A percentile compares a stretch with the other conserved stretches of the same genome.
phyloP scores from a whole-genome alignment of 2,888 invertebrate species.

The Leucoma salicis region DNA sequence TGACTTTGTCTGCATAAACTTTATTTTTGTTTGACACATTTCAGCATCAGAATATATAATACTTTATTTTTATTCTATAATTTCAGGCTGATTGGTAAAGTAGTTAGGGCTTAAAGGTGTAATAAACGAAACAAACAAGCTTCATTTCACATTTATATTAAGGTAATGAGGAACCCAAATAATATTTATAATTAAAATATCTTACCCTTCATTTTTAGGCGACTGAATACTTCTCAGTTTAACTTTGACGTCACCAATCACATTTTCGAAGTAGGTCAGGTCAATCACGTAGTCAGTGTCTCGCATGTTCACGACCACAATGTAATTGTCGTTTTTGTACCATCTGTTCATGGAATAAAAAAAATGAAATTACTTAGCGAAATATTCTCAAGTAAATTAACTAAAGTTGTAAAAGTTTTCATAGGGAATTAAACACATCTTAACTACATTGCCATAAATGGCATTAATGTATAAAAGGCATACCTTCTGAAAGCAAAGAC shows the following conservation, averaged over 20 bases:
- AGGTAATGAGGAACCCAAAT: no score
- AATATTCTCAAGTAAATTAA: no score
- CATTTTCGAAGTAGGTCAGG: constrained; percentile 64
- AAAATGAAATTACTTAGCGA: background rate
- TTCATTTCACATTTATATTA: no score
- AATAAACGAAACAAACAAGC: background rate
- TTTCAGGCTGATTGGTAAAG: no score
- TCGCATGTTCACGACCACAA: constrained; percentile 80
- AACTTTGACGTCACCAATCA: constrained; percentile 67
- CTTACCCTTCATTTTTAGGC: constrained; percentile 55
- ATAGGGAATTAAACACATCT: no score
- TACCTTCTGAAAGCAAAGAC: constrained; percentile 82
- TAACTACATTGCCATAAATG: no score
- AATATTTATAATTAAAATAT: constrained; percentile 3
- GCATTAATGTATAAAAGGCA: constrained; percentile 6
- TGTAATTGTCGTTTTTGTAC: constrained; percentile 51
- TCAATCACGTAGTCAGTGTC: constrained; percentile 50
- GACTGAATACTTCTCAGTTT: constrained; percentile 67
- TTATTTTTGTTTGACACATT: no score
- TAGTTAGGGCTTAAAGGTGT: background rate
- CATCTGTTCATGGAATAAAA: constrained; percentile 47
- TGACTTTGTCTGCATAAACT: no score
- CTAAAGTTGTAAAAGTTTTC: no score
- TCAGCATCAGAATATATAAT: no score
- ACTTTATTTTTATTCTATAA: no score